These are phyloP conservation scores for Sebastes steindachneri DNA, from an alignment of 2,797 vertebrate species.

Conservation along the genomic window DNA sequence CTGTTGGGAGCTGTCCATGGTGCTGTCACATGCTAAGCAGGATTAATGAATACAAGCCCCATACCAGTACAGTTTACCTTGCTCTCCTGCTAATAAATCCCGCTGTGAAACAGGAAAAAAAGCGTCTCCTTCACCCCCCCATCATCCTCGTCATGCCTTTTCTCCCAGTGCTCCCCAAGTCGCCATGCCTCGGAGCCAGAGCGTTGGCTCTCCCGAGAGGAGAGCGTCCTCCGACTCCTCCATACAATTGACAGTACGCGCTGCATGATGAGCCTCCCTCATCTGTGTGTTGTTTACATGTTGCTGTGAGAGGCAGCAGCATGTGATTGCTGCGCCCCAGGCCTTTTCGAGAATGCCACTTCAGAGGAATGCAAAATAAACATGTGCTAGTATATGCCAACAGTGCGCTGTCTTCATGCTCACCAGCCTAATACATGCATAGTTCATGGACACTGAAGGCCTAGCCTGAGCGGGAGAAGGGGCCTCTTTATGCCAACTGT, in stretches of 20 bases:
- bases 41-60: conserved; percentile 32
- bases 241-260: not conserved
- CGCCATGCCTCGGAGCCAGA: conserved; percentile 19
- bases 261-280: conserved; percentile 22
- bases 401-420: conserved; percentile 10
- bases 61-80: conserved; percentile 19
- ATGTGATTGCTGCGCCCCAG: conserved; percentile 32
- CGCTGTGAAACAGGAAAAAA: conserved; percentile 13
- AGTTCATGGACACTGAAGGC: conserved; percentile 12
- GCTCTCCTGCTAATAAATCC: conserved; percentile 5
- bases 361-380: conserved; percentile 48
- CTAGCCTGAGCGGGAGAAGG: not conserved
- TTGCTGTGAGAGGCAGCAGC: conserved; percentile 24
- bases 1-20: conserved; percentile 44
- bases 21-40: conserved; percentile 29
- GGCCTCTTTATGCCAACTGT: not conserved
- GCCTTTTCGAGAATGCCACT: conserved; percentile 37
- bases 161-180: not conserved
- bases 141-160: not conserved
- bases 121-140: conserved; percentile 6
- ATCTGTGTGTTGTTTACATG: conserved; percentile 60
- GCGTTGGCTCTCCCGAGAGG: conserved; percentile 22
- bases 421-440: not conserved
- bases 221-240: conserved; percentile 1
- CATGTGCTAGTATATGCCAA: conserved; percentile 5